phyloP scores from a whole-genome alignment of 2,113 vertebrate species.

The Odocoileus virginianus region DNA sequence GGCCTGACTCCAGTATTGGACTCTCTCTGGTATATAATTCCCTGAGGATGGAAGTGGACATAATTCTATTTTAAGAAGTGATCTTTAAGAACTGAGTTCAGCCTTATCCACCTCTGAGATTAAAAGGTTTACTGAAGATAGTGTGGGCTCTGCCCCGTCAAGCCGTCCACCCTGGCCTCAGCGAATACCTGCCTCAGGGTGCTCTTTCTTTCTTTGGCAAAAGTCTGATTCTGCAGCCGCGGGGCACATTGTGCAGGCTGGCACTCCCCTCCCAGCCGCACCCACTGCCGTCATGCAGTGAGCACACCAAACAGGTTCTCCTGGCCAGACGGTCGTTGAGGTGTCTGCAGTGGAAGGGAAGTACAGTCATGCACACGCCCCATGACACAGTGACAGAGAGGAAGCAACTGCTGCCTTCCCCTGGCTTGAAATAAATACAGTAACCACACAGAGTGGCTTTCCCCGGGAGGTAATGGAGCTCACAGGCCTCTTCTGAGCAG shows the following conservation, averaged over 20 bases:
- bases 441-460: neutral
- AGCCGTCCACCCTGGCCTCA: accelerated
- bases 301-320: constrained; percentile 68
- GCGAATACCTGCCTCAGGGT: neutral
- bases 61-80: neutral
- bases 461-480: accelerated
- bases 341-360: constrained; percentile 44
- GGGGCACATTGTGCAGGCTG: neutral
- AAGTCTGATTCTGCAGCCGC: constrained; percentile 42
- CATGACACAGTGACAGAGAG: neutral
- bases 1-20: neutral
- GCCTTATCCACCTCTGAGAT: neutral
- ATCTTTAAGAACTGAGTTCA: neutral
- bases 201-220: neutral
- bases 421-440: neutral
- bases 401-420: neutral
- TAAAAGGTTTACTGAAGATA: neutral
- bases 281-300: constrained; percentile 44
- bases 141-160: neutral
- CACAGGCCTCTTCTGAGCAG: neutral
- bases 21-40: neutral
- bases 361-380: constrained; percentile 50
- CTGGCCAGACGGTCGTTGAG: constrained; percentile 71
- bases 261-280: neutral
- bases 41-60: neutral